Base-by-base conservation (phyloP, 2,113 vertebrate genomes). In the Passer montanus region DNA sequence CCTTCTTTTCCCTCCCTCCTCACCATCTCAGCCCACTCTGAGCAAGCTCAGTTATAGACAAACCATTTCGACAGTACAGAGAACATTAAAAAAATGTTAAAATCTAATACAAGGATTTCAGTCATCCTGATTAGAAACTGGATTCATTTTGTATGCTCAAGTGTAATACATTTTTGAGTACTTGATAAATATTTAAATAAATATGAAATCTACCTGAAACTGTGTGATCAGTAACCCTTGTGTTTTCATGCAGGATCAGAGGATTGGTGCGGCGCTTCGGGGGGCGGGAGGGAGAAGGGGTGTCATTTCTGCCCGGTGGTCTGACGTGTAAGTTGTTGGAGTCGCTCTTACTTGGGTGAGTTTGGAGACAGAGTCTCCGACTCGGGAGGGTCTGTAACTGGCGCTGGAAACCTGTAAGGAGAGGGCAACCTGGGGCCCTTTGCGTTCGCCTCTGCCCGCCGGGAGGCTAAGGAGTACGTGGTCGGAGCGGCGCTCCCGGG, bases 101-200 rank as follows among this genome's bases (percentile, higher is more conserved):
- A 90, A n/a, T 90, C 87, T 95, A 95, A 94, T 90, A 88, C 47
- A 90, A 97, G 90, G 87, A 95, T 96, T 96, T 95, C 84, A 94
- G 67, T 85, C 89, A 97, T 94, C 89, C 93, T 96, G 92, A 96
- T 96, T 87, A 96, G 86, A 97, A 97, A 97, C 86, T 94, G 94
- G 92, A 95, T 96, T 96, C 94, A 87, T 96, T 95, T 97, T 98
- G 96, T 97, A 94, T 93, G 94, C 77, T 87, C 69, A 91, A 94
- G 94, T 97, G 97, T 94, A 94, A 96, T 91, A 95, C 87, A 94
- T 21, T 95, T 97, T 97, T 97, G 96, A 95, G 83, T 96, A 96
- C 96, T 97, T 93, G 93, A 97, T 96, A 97, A 96, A 77, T 94
- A 90, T 95, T 96, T 97, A 95, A 97, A 97, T 97, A 98, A 98